phyloP scores from a whole-genome alignment of 2,888 invertebrate species.

The Hypselothyrea guttata region DNA sequence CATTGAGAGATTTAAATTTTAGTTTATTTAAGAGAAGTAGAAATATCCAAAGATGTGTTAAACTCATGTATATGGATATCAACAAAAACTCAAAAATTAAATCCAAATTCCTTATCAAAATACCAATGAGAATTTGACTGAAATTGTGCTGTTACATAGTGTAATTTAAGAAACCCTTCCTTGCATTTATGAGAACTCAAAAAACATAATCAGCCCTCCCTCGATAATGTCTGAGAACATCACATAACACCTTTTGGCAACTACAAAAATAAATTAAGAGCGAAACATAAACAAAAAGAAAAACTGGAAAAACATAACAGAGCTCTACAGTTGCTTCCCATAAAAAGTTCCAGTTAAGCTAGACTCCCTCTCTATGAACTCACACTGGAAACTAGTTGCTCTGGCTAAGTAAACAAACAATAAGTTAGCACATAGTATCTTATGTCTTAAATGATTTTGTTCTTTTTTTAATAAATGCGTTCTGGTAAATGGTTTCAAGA shows the following conservation, averaged over 20 bases:
- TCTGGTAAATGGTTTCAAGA: conserved; percentile 64
- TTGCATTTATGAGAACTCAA: not conserved
- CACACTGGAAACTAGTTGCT: conserved; percentile 35
- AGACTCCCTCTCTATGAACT: conserved; percentile 6
- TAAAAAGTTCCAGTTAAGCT: conserved; percentile 54
- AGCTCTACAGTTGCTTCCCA: conserved; percentile 39
- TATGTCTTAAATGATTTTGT: too few species aligned
- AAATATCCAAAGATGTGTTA: too few species aligned
- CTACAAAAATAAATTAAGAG: conserved; percentile 11
- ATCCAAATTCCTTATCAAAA: too few species aligned
- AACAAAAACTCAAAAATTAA: too few species aligned
- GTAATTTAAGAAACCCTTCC: not conserved
- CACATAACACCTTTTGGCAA: conserved; percentile 63
- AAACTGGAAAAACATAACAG: conserved; percentile 36
- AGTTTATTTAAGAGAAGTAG: too few species aligned
- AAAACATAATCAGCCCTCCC: not conserved
- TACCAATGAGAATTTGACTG: too few species aligned
- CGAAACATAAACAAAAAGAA: conserved; percentile 5
- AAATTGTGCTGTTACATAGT: too few species aligned
- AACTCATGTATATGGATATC: too few species aligned
- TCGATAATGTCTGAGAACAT: conserved; percentile 31
- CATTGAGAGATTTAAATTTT: too few species aligned
- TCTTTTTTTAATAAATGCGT: conserved; percentile 35
- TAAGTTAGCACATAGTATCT: conserved; percentile 1
- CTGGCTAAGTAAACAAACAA: conserved; percentile 7